Conservation (phyloP, 2,113 vertebrate genomes). For the Connochaetes taurinus region DNA sequence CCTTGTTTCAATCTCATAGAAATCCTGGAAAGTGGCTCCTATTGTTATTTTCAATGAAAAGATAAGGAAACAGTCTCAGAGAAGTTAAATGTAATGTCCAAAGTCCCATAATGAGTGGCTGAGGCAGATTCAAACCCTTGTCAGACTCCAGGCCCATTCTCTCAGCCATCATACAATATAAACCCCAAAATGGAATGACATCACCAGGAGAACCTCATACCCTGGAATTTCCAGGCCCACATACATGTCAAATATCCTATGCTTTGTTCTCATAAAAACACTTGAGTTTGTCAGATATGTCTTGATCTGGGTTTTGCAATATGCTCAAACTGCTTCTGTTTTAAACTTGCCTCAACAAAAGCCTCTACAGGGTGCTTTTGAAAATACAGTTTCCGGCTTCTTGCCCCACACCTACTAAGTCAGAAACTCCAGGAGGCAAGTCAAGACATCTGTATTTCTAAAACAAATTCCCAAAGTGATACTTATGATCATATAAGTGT, state of each 20-base stretch:
- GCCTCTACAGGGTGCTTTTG: background rate
- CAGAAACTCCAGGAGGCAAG: background rate
- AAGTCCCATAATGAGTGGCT: background rate
- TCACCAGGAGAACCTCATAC: background rate
- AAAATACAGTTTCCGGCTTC: background rate
- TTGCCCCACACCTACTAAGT: background rate
- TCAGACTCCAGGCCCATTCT: background rate
- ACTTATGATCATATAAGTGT: background rate
- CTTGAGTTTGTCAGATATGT: background rate
- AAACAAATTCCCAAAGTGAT: background rate
- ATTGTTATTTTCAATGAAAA: background rate
- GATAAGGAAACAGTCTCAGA: background rate
- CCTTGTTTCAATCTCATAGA: background rate
- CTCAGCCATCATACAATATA: rapidly evolving
- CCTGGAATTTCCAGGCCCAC: background rate
- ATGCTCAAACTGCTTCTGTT: background rate
- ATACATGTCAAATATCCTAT: background rate
- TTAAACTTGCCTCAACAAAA: background rate
- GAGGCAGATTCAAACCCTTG: background rate
- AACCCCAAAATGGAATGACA: background rate
- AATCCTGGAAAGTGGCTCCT: background rate
- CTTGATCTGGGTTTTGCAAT: background rate
- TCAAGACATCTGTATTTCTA: background rate
- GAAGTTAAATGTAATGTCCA: background rate
- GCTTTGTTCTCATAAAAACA: background rate